Conservation (phyloP, 1,140 invertebrate species). For the Dreissena polymorpha region DNA sequence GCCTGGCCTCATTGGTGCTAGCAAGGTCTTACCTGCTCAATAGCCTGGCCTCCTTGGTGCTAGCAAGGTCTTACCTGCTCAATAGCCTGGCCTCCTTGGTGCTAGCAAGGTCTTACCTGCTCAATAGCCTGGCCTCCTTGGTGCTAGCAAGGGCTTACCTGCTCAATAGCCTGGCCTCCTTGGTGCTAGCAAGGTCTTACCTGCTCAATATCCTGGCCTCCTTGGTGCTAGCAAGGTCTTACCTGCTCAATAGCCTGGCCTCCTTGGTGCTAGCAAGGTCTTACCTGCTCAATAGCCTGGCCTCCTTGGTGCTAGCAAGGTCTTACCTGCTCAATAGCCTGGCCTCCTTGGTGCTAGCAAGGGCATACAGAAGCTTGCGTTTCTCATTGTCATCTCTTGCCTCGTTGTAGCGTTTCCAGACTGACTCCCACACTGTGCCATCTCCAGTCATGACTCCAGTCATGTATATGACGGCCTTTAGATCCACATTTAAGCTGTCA, state of each 20-base stretch:
- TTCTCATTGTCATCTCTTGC: constrained; percentile 45
- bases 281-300: constrained; percentile 36
- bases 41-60: too few species aligned
- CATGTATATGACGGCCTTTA: constrained; percentile 44
- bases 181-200: too few species aligned
- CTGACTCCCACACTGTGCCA: constrained; percentile 40
- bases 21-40: too few species aligned
- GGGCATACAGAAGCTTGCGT: constrained; percentile 24
- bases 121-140: too few species aligned
- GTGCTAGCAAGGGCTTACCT: too few species aligned
- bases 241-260: constrained; percentile 37
- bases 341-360: constrained; percentile 27
- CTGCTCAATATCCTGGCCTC: too few species aligned
- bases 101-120: too few species aligned
- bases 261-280: constrained; percentile 28
- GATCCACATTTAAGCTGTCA: constrained; percentile 40
- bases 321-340: constrained; percentile 38
- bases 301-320: constrained; percentile 27
- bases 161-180: too few species aligned
- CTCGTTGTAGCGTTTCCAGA: constrained; percentile 22
- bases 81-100: too few species aligned
- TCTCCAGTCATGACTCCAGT: constrained; percentile 44
- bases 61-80: too few species aligned
- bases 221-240: too few species aligned
- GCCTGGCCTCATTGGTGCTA: too few species aligned